Conservation (phyloP, 1,140 invertebrate species). For the Drosophila burlai region DNA sequence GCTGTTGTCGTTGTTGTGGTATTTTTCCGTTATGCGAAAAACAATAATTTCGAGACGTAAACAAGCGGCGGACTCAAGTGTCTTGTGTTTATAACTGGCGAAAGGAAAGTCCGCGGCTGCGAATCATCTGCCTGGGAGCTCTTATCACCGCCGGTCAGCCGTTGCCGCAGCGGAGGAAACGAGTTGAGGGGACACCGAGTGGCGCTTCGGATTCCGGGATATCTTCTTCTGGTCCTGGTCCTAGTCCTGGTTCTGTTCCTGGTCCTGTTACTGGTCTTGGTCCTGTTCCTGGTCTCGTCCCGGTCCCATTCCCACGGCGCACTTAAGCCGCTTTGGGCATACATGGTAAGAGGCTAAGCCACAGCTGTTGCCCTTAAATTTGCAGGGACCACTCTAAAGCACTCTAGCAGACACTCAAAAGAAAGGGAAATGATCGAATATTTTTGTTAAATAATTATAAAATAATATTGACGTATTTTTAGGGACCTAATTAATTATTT, state of each 20-base stretch:
- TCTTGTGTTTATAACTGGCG: slow-evolving; percentile 29
- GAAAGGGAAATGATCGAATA: neutral
- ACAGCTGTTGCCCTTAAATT: slow-evolving; percentile 37
- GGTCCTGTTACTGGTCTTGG: neutral
- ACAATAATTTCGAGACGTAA: slow-evolving; percentile 27
- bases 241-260: neutral
- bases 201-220: slow-evolving; percentile 3
- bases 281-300: neutral
- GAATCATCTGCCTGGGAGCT: slow-evolving; percentile 13
- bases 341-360: slow-evolving; percentile 44
- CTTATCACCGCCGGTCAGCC: slow-evolving; percentile 29
- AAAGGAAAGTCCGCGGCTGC: slow-evolving; percentile 1
- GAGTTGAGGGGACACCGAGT: slow-evolving; percentile 4
- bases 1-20: neutral
- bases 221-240: neutral
- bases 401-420: neutral
- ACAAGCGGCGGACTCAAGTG: slow-evolving; percentile 25
- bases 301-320: neutral
- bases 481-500: no score
- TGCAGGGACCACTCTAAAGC: neutral
- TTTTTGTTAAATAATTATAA: neutral
- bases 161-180: neutral
- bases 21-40: neutral
- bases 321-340: slow-evolving; percentile 47
- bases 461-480: neutral